Base-by-base conservation (phyloP, 2,888 invertebrate genomes). In the Drosophila leonis region DNA sequence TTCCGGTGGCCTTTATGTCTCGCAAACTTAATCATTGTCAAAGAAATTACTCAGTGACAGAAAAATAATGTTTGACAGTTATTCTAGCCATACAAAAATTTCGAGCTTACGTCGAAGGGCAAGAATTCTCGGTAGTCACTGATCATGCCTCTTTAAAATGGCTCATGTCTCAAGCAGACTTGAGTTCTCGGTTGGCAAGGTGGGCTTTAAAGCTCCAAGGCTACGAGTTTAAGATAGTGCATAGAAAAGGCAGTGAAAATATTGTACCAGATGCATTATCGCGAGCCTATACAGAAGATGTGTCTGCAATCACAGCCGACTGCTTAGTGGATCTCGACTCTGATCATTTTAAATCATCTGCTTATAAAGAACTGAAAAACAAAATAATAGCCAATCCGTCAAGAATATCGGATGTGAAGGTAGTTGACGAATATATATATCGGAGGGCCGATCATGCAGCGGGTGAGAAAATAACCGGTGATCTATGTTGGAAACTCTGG, bases 1-100 rank as follows among this genome's bases (percentile, higher is more conserved):
- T 52, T 7, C 64, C 59, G 0, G 55, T 63, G 13, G 52, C 52
- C 1, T 70, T 48, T 48, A 70, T 72, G 71, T 59, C 71, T n/a
- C n/a, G n/a, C n/a, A n/a, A n/a, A n/a, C n/a, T n/a, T n/a, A n/a
- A n/a, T 62, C 62, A 24, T 20, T 71, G 10, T 65, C 56, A 18
- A 31, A 51, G 27, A 39, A 51, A 4, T 41, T 72, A 61, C 10
- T 42, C 37, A 0, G 60, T 48, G 1, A 60, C 51, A 0, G 69
- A 69, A 12, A 67, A 61, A 31, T 62, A 70, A 13, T 56, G 70
- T 13, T 39, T 61, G 6, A 39, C 56, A 4, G 51, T 44, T 0
- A 37, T 69, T 4, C 18, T 67, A 18, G n/a, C n/a, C 27, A 55
- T 7, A n/a, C 49, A 56, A 24, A 70, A 56, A 9, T 69, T 51